Evolutionary conservation across 2,888 invertebrate species (phyloP).

Genomic region (Tinea semifulvella): DNA sequence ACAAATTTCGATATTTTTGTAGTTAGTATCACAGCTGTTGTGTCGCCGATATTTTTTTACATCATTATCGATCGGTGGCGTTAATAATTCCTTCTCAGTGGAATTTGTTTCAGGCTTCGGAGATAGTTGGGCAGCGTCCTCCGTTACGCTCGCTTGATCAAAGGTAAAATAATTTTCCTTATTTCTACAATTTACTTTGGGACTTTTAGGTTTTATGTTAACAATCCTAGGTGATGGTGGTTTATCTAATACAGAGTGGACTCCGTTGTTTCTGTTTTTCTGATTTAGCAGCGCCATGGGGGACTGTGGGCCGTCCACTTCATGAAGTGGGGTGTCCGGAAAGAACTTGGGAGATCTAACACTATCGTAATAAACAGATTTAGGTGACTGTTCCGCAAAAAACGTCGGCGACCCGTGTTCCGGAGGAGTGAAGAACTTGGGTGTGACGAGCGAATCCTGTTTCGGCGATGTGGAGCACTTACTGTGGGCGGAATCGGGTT

Average conservation of each 20-base stretch:
- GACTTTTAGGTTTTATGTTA: slow-evolving; percentile 42
- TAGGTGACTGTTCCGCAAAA: slow-evolving; percentile 52
- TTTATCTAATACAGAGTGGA: slow-evolving; percentile 31
- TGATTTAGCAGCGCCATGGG: slow-evolving; percentile 44
- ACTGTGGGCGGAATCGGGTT: slow-evolving; percentile 53
- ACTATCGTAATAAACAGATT: slow-evolving; percentile 54
- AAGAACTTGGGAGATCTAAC: slow-evolving; percentile 57
- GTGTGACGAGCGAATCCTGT: slow-evolving; percentile 45
- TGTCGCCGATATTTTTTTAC: slow-evolving; percentile 45
- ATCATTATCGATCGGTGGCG: slow-evolving; percentile 53
- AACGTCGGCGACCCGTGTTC: slow-evolving; percentile 52
- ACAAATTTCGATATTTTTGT: slow-evolving; percentile 46
- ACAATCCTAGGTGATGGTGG: slow-evolving; percentile 45
- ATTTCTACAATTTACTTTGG: slow-evolving; percentile 49
- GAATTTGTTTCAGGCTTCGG: slow-evolving; percentile 50
- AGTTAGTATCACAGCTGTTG: slow-evolving; percentile 53
- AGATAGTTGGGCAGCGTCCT: slow-evolving; percentile 30
- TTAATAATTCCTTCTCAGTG: slow-evolving; percentile 48
- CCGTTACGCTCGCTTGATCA: slow-evolving; percentile 37
- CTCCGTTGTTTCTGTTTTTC: slow-evolving; percentile 42
- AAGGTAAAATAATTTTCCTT: slow-evolving; percentile 60
- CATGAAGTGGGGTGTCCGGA: slow-evolving; percentile 38
- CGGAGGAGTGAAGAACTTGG: slow-evolving; percentile 55
- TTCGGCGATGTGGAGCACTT: slow-evolving; percentile 50
- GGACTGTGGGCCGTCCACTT: slow-evolving; percentile 36